These are phyloP conservation scores for Chrysochloris asiatica DNA, from an alignment of 2,113 vertebrate genomes.

Conservation along the genomic window DNA sequence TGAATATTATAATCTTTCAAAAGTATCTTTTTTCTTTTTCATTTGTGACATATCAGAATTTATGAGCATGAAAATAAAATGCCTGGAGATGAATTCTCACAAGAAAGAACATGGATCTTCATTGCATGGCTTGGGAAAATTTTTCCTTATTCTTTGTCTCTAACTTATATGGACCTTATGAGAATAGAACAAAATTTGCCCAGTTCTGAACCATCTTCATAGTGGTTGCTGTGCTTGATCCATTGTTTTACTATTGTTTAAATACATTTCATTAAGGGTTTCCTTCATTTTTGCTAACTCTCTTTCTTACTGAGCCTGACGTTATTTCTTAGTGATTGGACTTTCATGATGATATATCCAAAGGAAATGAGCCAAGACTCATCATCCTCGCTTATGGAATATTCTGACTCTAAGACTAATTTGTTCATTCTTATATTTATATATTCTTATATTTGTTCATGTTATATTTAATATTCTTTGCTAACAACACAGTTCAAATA, in stretches of 20 bases:
- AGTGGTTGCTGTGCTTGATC: not conserved
- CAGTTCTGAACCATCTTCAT: not conserved
- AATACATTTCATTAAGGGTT: not conserved
- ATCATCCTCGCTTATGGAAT: too few species aligned
- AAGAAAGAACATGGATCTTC: slow-evolving; percentile 14
- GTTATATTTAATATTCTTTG: too few species aligned
- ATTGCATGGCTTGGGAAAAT: not conserved
- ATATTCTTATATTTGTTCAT: too few species aligned
- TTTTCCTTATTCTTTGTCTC: not conserved
- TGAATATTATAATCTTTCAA: slow-evolving; percentile 68
- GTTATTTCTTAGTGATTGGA: too few species aligned
- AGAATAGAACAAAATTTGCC: not conserved
- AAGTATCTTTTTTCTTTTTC: slow-evolving; percentile 13
- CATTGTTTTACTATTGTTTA: not conserved
- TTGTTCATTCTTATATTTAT: too few species aligned
- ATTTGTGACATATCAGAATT: slow-evolving; percentile 65
- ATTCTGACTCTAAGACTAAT: too few species aligned
- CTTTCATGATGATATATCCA: too few species aligned
- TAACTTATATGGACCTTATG: not conserved
- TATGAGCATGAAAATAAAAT: slow-evolving; percentile 69
- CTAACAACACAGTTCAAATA: too few species aligned
- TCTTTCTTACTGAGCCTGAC: not conserved
- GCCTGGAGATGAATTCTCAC: slow-evolving; percentile 1
- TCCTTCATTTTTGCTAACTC: not conserved
- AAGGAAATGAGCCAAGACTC: too few species aligned